These are phyloP conservation scores for Intellagama lesueurii DNA, from an alignment of 2,797 vertebrate genomes.

Conservation along the genomic window DNA sequence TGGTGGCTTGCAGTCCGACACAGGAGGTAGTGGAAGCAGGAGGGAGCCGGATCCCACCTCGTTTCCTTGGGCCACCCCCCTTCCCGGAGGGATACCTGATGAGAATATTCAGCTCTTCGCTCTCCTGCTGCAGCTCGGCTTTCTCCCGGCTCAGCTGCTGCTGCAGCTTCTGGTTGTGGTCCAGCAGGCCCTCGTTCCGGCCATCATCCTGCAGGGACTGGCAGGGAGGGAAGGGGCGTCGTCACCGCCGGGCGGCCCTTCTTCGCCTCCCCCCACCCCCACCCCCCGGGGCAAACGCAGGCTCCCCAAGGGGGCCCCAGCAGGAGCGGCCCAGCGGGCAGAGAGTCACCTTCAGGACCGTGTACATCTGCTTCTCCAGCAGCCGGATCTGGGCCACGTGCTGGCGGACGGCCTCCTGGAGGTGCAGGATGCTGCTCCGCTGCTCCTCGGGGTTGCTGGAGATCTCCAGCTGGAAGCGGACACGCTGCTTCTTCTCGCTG, in stretches of 20 bases:
- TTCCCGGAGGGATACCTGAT: slow-evolving; percentile 84
- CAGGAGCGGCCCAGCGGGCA: accelerated
- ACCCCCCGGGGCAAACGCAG: accelerated
- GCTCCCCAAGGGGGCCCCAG: accelerated
- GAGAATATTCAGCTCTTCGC: slow-evolving; percentile 97
- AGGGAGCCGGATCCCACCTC: no score
- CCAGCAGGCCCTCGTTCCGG: slow-evolving; percentile 85
- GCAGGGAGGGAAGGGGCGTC: not conserved
- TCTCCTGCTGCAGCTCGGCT: slow-evolving; percentile 94
- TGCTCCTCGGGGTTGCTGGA: slow-evolving; percentile 99
- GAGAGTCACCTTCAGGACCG: slow-evolving; percentile 88
- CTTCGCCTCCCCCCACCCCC: no score
- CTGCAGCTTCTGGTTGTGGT: slow-evolving; percentile 91
- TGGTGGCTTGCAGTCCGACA: no score
- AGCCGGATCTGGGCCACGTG: slow-evolving; percentile 94
- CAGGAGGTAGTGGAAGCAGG: no score
- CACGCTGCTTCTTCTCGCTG: slow-evolving; percentile 97
- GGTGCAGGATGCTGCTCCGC: slow-evolving; percentile 95
- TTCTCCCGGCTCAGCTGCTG: slow-evolving; percentile 97
- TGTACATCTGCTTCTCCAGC: slow-evolving; percentile 98
- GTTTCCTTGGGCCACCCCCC: no score
- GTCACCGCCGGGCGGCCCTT: no score
- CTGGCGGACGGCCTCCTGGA: slow-evolving; percentile 95
- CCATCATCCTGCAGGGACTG: slow-evolving; percentile 91
- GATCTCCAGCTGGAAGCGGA: slow-evolving; percentile 98